Evolutionary conservation across 1,140 invertebrate species (phyloP), one percentile per base, ranked within the genome.

Genomic region (Cydia pomonella): DNA sequence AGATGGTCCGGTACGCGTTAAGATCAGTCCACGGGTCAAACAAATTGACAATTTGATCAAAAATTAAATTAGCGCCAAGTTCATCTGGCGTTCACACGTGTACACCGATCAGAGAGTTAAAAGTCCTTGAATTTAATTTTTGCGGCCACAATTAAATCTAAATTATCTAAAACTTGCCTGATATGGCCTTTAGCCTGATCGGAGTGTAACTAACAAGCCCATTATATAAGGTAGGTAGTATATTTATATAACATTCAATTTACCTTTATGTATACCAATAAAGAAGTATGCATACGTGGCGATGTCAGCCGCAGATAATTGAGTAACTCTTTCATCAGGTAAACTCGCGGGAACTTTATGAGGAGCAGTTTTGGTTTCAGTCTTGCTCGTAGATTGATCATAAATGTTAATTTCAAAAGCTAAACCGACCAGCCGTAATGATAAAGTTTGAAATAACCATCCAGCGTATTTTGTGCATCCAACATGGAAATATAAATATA

Each of bases 191-290:
- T 18, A 50, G n/a, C 10, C n/a, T 50, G 12, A 50, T n/a, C 47
- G 13, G 47, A n/a, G 16, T 50, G 44, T 16, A 29, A 53, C 9
- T 21, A 12, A 38, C 16, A 9, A 72, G 47, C 13, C 6, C 13
- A 44, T 44, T 44, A 16, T 3, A 6, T 33, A 59, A 73, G 63
- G 13, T 59, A 29, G 44, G 69, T 38, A 63, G 69, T 38, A 63
- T 75, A 23, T 44, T 44, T 72, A 38, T 16, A 18, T 23, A 50
- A 71, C 6, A 72, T 3, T 33, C 47, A 63, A 74, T 13, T 62
- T 82, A 92, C 92, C 92, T 89, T 83, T 92, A 77, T 93, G 92
- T 72, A 93, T 77, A 79, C 92, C 92, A 76, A 91, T 84, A 72
- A 91, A 93, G 73, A 81, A 91, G 80, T 84, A 92, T 2, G 88